phyloP scores from a whole-genome alignment of 2,797 vertebrate species.

The Setipinna tenuifilis region DNA sequence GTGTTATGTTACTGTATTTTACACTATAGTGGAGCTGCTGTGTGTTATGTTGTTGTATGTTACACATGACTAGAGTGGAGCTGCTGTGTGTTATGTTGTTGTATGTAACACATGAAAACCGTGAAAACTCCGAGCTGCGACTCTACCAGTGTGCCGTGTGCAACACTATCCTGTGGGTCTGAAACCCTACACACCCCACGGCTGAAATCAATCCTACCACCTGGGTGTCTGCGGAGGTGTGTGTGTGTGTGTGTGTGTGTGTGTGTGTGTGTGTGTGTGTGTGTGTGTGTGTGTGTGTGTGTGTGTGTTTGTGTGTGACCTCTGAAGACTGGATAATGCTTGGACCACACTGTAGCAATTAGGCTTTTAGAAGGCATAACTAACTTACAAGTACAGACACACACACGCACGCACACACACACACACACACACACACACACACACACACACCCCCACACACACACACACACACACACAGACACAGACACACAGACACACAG shows the following conservation, averaged over 20 bases:
- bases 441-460: neutral
- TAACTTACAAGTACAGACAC: neutral
- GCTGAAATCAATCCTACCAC: too few relatives aligned
- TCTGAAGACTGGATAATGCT: neutral
- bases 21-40: too few relatives aligned
- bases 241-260: neutral
- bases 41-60: too few relatives aligned
- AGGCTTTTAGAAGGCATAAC: neutral
- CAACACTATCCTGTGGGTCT: too few relatives aligned
- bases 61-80: too few relatives aligned
- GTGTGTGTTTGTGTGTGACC: neutral
- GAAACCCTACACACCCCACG: too few relatives aligned
- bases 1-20: too few relatives aligned
- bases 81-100: too few relatives aligned
- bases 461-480: neutral
- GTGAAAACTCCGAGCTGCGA: too few relatives aligned
- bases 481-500: neutral
- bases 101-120: too few relatives aligned
- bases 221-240: neutral
- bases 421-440: neutral
- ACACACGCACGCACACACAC: neutral
- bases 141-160: too few relatives aligned
- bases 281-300: neutral
- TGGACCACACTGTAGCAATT: neutral
- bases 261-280: constrained; percentile 20